These are phyloP conservation scores for Bucco capensis DNA, from an alignment of 2,113 vertebrate species.

Conservation along the genomic window DNA sequence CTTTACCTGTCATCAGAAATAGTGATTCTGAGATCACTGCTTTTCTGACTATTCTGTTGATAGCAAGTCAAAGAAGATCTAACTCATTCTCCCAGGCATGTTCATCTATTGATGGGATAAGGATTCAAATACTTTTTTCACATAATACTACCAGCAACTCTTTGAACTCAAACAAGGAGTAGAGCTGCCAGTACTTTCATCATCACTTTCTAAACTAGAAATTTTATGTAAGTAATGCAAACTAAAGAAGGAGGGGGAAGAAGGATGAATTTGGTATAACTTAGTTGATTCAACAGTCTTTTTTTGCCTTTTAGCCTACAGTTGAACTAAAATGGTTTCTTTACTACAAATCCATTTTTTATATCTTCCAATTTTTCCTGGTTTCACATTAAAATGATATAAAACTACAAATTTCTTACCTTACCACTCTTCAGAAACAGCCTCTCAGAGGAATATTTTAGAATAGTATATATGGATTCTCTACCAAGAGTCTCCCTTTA, in stretches of 20 bases:
- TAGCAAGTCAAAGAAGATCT: neutral
- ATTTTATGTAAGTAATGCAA: accelerated
- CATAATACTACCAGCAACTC: neutral
- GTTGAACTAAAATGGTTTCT: neutral
- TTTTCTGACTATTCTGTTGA: neutral
- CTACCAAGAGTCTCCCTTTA: neutral
- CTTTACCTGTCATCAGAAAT: neutral
- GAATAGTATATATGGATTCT: neutral
- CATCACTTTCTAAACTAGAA: neutral
- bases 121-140: neutral
- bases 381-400: neutral
- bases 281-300: neutral
- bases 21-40: neutral
- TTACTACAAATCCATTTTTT: neutral
- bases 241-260: neutral
- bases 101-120: neutral
- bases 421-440: neutral
- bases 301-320: neutral
- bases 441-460: neutral
- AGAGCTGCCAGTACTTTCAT: neutral
- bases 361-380: neutral
- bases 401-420: neutral
- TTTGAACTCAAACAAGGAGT: neutral
- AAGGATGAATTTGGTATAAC: neutral
- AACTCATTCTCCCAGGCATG: neutral